Conservation (phyloP, 2,113 vertebrate species). For the Phaethon lepturus region DNA sequence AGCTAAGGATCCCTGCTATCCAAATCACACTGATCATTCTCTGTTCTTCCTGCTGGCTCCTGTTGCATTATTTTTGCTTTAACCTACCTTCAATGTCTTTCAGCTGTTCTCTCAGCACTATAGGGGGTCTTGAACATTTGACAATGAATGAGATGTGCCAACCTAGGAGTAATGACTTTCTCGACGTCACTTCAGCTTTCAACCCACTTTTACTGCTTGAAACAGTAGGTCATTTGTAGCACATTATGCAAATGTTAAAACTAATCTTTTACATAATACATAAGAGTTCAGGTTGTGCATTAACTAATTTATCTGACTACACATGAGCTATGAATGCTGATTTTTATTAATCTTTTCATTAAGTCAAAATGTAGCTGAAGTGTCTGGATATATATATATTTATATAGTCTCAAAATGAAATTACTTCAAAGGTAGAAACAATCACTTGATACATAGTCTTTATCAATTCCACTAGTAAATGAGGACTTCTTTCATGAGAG, state of each 20-base stretch:
- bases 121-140: slow-evolving; percentile 60
- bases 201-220: slow-evolving; percentile 67
- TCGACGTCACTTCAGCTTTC: slow-evolving; percentile 75
- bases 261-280: slow-evolving; percentile 83
- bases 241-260: slow-evolving; percentile 80
- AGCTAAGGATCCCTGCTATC: not conserved
- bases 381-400: slow-evolving; percentile 30
- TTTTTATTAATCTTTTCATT: slow-evolving; percentile 82
- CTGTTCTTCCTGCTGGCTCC: not conserved
- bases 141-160: slow-evolving; percentile 66
- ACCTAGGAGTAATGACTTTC: slow-evolving; percentile 69
- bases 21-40: not conserved
- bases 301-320: slow-evolving; percentile 80
- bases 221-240: slow-evolving; percentile 76
- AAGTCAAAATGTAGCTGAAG: slow-evolving; percentile 70
- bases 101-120: slow-evolving; percentile 28
- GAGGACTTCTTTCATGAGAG: not conserved
- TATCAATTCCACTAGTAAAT: slow-evolving; percentile 1
- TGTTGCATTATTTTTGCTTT: slow-evolving; percentile 16
- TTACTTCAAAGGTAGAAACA: slow-evolving; percentile 43
- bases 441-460: not conserved
- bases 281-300: slow-evolving; percentile 76
- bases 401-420: slow-evolving; percentile 46
- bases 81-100: slow-evolving; percentile 41
- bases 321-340: slow-evolving; percentile 74